Evolutionary conservation across 1,140 invertebrate species (phyloP), one percentile per base, ranked within the genome.

Genomic region (Melanaphis sacchari): DNA sequence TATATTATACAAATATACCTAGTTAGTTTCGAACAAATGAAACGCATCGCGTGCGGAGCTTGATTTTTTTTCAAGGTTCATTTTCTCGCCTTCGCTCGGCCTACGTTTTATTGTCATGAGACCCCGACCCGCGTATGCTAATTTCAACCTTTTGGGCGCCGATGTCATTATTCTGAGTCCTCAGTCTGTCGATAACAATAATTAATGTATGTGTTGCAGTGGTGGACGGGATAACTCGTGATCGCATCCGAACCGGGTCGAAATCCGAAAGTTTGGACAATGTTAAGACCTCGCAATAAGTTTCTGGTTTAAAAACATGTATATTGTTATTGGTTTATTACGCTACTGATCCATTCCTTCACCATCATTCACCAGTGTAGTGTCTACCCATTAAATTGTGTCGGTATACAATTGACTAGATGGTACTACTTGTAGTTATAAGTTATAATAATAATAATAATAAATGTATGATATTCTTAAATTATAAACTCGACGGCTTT

Each of bases 121-220:
- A n/a, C 41, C 41, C 85, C 85, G 85, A 87, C 41, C 46, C 49
- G 87, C 49, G 49, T 89, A 89, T 89, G 87, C 49, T 52, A 89
- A 89, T 89, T 89, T 89, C 6, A 89, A 89, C 87, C 87, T 89
- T 89, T 52, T 89, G 18, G n/a, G 21, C 87, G 49, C 40, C 38
- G 24, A 84, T 40, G 26, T 84, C 40, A 38, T 49, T 46, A 36
- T 88, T 88, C 46, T 22, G 21, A 88, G n/a, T 88, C 87, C 43
- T 0, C 43, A 31, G 7, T 38, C 21, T 26, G 46, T 49, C 31
- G n/a, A 85, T 41, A 43, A n/a, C 31, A 43, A 21, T 22, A 22
- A 41, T 41, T 31, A 41, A 31, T 43, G 26, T 85, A 43, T 41
- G 31, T 9, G 82, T 11, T 40, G 24, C 36, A 41, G 38, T 41